phyloP scores from a whole-genome alignment of 2,113 vertebrate genomes.

The Dromiciops gliroides region DNA sequence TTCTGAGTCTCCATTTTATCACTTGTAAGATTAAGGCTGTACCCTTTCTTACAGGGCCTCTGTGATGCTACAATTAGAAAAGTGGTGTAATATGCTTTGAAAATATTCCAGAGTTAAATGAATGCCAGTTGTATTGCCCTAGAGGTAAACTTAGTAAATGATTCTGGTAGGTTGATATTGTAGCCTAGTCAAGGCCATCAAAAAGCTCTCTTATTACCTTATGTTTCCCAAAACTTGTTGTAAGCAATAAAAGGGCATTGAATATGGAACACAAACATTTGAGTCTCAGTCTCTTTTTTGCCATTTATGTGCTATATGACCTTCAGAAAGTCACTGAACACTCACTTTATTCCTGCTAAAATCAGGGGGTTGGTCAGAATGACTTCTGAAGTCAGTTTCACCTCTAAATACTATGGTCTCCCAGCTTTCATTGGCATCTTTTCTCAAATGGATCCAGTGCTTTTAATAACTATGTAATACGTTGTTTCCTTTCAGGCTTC shows the following conservation, averaged over 20 bases:
- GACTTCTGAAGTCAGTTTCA: neutral
- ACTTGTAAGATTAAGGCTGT: neutral
- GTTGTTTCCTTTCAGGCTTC: neutral
- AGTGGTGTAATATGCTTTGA: neutral
- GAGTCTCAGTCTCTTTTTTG: neutral
- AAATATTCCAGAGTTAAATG: neutral
- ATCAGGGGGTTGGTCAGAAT: neutral
- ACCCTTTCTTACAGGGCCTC: neutral
- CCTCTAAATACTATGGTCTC: neutral
- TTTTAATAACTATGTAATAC: neutral
- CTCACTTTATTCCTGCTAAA: neutral
- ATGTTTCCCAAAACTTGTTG: neutral
- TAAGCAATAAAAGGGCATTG: neutral
- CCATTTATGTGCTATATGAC: neutral
- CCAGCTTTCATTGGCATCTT: neutral
- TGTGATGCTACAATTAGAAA: neutral
- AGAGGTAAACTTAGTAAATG: conserved; percentile 54
- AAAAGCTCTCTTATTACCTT: neutral
- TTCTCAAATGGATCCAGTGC: neutral
- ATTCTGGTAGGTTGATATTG: conserved; percentile 39
- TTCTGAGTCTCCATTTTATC: neutral
- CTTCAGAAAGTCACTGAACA: neutral
- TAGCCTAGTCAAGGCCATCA: neutral
- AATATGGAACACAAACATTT: neutral
- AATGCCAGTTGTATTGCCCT: neutral